Conservation (phyloP, 2,113 vertebrate genomes). For the Anhinga rufa region DNA sequence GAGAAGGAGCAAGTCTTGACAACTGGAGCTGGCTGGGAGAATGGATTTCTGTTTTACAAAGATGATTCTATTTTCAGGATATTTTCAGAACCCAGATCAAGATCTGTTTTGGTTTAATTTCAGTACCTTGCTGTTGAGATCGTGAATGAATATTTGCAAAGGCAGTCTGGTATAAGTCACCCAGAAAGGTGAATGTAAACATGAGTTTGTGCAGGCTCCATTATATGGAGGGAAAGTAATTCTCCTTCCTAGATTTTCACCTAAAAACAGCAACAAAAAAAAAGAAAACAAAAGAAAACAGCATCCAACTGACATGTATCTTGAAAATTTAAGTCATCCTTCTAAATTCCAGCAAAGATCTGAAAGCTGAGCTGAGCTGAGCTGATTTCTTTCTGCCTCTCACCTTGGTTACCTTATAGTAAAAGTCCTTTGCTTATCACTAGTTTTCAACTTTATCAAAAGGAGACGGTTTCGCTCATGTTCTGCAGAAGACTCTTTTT, state of each 20-base stretch:
- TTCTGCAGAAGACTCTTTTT: neutral
- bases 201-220: neutral
- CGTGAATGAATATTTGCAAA: neutral
- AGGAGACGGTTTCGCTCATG: neutral
- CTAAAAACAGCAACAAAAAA: neutral
- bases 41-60: neutral
- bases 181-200: neutral
- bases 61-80: neutral
- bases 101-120: neutral
- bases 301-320: neutral
- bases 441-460: neutral
- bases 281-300: neutral
- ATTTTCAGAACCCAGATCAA: neutral
- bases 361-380: neutral
- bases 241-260: neutral
- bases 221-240: neutral
- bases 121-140: neutral
- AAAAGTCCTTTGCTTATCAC: neutral
- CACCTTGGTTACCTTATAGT: neutral
- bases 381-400: neutral
- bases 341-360: neutral
- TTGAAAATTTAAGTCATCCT: neutral
- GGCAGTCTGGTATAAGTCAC: neutral
- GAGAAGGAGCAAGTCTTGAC: neutral
- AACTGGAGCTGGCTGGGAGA: neutral